Evolutionary conservation across 1,140 invertebrate species (phyloP).

Genomic region (Ceratosolen fusciceps): DNA sequence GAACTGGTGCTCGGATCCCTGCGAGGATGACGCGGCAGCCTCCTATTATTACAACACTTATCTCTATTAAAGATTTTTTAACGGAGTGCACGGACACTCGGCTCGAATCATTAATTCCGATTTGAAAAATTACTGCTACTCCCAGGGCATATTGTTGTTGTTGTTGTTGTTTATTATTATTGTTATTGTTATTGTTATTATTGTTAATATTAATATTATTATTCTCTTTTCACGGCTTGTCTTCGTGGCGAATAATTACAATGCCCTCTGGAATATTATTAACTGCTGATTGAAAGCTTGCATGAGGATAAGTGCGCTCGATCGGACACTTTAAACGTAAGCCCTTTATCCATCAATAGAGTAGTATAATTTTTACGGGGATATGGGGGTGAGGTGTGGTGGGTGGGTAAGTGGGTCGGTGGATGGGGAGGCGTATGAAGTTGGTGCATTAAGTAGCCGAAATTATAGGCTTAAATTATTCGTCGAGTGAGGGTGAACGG

Average conservation of each 20-base stretch:
- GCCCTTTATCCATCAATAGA: no score
- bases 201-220: no score
- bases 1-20: background rate
- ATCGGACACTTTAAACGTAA: background rate
- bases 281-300: background rate
- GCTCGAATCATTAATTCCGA: background rate
- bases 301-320: background rate
- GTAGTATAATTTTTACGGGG: no score
- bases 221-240: no score
- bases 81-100: background rate
- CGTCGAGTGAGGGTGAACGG: no score
- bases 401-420: no score
- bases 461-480: no score
- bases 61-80: conserved; percentile 12
- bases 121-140: background rate
- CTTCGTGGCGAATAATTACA: background rate
- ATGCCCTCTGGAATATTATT: background rate
- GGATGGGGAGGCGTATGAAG: no score
- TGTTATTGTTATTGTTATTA: no score
- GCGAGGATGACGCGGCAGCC: conserved; percentile 16
- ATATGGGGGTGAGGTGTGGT: background rate
- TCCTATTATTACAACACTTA: conserved; percentile 5
- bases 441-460: no score
- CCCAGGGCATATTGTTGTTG: background rate
- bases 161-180: no score